A percentile compares a stretch with the other conserved stretches of the same genome.
Evolutionary conservation across 1,140 invertebrate species (phyloP).

Genomic region (Apis florea): DNA sequence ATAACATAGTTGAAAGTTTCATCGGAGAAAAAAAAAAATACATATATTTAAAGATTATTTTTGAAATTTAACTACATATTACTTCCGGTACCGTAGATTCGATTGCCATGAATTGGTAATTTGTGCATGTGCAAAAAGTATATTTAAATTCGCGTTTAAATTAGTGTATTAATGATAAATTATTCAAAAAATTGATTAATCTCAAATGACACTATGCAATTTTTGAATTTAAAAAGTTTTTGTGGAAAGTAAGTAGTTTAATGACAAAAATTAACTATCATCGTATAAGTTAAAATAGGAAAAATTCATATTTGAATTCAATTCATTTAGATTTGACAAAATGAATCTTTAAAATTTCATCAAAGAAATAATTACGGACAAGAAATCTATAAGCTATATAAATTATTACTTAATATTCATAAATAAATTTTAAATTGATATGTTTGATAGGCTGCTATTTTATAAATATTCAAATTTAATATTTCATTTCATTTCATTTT

Average conservation of each 20-base stretch:
- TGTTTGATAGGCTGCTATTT: constrained; percentile 8
- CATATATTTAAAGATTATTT: neutral
- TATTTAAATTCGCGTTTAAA: neutral
- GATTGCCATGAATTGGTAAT: neutral
- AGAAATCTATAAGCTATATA: neutral
- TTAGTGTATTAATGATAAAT: neutral
- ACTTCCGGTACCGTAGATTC: neutral
- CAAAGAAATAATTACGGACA: neutral
- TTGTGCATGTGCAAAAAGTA: neutral
- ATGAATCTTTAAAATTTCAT: too few species aligned
- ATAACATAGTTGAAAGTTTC: neutral
- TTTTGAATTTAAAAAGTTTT: neutral
- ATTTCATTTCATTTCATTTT: constrained; percentile 19
- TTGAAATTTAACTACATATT: neutral
- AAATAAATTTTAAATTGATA: neutral
- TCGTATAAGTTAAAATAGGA: neutral
- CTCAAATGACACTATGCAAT: too few species aligned
- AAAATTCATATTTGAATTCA: neutral
- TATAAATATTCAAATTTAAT: constrained; percentile 27
- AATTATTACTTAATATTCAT: constrained; percentile 20
- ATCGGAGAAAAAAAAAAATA: neutral
- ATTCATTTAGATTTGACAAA: too few species aligned
- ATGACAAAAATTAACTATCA: neutral
- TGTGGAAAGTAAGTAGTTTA: neutral
- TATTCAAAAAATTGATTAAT: neutral